Percentiles rank a stretch among this genome's conserved stretches.
These are phyloP conservation scores for Paragorgia papillata DNA, from an alignment of 92 coral and sea anemone species.

Conservation along the genomic window DNA sequence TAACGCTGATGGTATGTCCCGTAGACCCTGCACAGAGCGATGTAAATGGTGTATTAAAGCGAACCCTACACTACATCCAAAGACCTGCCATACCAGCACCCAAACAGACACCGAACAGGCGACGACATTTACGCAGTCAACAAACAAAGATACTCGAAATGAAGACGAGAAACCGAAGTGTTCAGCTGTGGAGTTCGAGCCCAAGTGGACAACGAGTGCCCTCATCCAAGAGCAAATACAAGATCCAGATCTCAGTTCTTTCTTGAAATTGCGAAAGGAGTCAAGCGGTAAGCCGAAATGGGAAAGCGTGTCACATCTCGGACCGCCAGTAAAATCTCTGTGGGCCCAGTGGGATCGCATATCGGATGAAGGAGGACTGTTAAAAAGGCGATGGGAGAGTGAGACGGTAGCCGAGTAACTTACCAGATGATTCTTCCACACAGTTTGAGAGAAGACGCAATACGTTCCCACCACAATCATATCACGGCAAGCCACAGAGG, in stretches of 20 bases:
- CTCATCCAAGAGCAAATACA: constrained; percentile 37
- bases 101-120: constrained; percentile 27
- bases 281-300: constrained; percentile 26
- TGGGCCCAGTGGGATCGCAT: constrained; percentile 63
- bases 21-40: constrained; percentile 62
- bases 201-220: constrained; percentile 43
- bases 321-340: constrained; percentile 48
- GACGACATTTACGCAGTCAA: background rate
- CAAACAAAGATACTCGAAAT: background rate
- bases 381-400: constrained; percentile 45
- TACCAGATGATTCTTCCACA: constrained; percentile 55
- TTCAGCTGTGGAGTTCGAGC: constrained; percentile 46
- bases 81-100: constrained; percentile 36
- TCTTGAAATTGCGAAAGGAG: constrained; percentile 20
- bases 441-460: constrained; percentile 46
- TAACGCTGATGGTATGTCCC: constrained; percentile 67
- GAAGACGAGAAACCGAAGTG: background rate
- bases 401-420: background rate
- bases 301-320: constrained; percentile 51
- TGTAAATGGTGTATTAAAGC: constrained; percentile 51
- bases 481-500: constrained; percentile 63
- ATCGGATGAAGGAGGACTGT: constrained; percentile 7
- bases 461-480: constrained; percentile 56
- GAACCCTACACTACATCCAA: constrained; percentile 19
- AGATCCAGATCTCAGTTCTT: constrained; percentile 48